Evolutionary conservation across 2,888 invertebrate species (phyloP).

Genomic region (Ophion obscuratus): DNA sequence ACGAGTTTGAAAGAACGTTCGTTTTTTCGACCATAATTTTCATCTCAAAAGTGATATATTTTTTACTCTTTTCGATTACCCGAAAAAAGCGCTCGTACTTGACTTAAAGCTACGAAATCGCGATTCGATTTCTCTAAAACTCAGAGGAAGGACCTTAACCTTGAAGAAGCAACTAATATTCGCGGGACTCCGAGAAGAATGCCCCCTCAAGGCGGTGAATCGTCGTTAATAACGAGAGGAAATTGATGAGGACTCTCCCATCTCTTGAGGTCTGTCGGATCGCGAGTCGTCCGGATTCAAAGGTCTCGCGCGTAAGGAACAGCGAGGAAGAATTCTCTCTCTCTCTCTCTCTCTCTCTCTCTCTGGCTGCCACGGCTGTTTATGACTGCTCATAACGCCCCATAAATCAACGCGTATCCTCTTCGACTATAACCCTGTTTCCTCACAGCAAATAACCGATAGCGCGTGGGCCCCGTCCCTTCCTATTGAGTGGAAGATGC

Average conservation of each 20-base stretch:
- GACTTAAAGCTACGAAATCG: too few relatives aligned
- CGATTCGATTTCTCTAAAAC: background rate
- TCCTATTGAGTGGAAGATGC: background rate
- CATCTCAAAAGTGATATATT: too few relatives aligned
- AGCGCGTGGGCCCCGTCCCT: background rate
- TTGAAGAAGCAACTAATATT: constrained; percentile 42
- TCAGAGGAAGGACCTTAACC: constrained; percentile 11
- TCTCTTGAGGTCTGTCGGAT: constrained; percentile 69
- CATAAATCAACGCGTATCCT: constrained; percentile 85
- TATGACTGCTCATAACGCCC: constrained; percentile 85
- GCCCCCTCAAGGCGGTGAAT: constrained; percentile 66
- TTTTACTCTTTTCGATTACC: too few relatives aligned
- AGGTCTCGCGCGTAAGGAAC: constrained; percentile 34
- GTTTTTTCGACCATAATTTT: too few relatives aligned
- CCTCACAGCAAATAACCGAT: constrained; percentile 49
- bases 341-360: constrained; percentile 65
- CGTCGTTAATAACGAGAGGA: constrained; percentile 76
- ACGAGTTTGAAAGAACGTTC: too few relatives aligned
- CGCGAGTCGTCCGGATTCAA: constrained; percentile 61
- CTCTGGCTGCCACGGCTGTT: constrained; percentile 82
- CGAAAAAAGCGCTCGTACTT: too few relatives aligned
- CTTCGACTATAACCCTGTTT: constrained; percentile 70
- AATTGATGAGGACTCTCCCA: constrained; percentile 66
- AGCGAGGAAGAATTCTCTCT: constrained; percentile 74
- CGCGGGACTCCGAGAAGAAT: constrained; percentile 31